A percentile compares a stretch with the other conserved stretches of the same genome.
Evolutionary conservation across 2,888 invertebrate species (phyloP).

Genomic region (Leptopterna dolabrata): DNA sequence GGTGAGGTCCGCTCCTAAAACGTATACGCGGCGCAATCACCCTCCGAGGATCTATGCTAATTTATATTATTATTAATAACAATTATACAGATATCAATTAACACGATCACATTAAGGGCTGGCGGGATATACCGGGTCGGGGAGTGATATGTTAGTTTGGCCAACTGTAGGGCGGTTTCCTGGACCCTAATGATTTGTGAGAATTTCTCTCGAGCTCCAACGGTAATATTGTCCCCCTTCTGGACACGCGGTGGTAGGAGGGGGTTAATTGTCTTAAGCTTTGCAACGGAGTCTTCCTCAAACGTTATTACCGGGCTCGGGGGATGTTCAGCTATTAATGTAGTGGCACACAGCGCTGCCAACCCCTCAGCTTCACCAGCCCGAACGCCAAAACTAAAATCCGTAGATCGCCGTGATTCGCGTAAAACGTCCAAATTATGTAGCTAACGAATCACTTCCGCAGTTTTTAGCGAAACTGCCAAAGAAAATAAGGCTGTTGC

Average conservation of each 20-base stretch:
- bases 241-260: not conserved
- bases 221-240: slow-evolving; percentile 1
- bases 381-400: too few species aligned
- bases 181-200: slow-evolving; percentile 26
- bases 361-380: too few species aligned
- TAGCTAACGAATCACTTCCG: too few species aligned
- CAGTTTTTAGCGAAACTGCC: too few species aligned
- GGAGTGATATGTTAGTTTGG: not conserved
- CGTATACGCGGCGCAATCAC: slow-evolving; percentile 15
- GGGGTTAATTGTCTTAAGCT: not conserved
- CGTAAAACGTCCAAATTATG: too few species aligned
- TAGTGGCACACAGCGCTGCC: not conserved
- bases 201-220: slow-evolving; percentile 17
- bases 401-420: too few species aligned
- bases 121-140: not conserved
- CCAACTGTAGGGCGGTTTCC: not conserved
- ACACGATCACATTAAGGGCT: slow-evolving; percentile 44
- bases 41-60: slow-evolving; percentile 41
- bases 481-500: too few species aligned
- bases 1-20: not conserved
- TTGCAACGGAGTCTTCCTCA: not conserved
- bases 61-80: slow-evolving; percentile 47
- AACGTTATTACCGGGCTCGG: not conserved
- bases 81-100: slow-evolving; percentile 45
- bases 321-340: not conserved